Evolutionary conservation across 2,888 invertebrate genomes (phyloP), one percentile per base, ranked within the genome.

Genomic region (Lasioglossum malachurum): DNA sequence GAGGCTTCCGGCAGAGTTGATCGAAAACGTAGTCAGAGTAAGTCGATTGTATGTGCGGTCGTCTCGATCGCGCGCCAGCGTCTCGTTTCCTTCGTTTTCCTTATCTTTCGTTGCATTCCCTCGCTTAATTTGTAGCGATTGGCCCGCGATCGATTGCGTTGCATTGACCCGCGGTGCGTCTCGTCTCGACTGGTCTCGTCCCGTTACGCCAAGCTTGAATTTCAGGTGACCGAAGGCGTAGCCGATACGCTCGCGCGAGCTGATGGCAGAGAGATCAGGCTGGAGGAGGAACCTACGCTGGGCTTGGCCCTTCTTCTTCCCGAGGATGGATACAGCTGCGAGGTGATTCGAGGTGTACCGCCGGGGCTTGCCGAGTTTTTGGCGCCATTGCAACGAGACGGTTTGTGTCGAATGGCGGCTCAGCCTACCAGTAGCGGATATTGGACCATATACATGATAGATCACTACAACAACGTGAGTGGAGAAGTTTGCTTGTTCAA

Each of bases 261-360:
- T 0, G 99, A 99, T 94, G 99, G 99, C 0, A 96, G 98, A 23
- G 98, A 98, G 95, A 96, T 98, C 85, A 97, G 98, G 0, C 95
- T 99, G 78, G 99, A 99, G 94, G 99, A 99, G 95, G 99, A 99
- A 94, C 97, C 98, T 49, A 98, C 98, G 92, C 96, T 99, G 69
- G 98, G 98, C 93, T 96, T 99, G 81, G 98, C 98, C 0, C 97
- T 99, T 91, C 96, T 99, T 75, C 96, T 99, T 82, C 99, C 99
- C 0, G 99, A 99, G 94, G 99, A 99, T 96, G 99, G 99, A 35
- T 99, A 99, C 96, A 99, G 99, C 94, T 99, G 99, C 94, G 99
- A 99, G 95, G 98, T 99, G 82, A 98, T 99, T 78, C 96, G 98
- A 86, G 99, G 99, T 73, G 98, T 99, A 83, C 99, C 99, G 53